Base-by-base conservation (phyloP, 2,797 vertebrate genomes). In the Paedocypris micromegethes region DNA sequence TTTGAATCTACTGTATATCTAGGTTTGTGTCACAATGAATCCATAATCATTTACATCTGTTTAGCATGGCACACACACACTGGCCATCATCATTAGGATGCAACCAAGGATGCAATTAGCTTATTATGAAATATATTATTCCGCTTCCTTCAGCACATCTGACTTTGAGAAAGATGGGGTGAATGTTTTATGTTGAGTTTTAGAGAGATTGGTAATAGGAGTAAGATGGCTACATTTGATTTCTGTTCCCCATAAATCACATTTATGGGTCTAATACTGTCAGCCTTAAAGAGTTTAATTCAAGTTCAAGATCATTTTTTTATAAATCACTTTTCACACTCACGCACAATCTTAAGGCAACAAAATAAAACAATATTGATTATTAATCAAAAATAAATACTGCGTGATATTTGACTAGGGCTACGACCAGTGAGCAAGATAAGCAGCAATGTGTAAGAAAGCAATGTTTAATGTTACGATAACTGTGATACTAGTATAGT, bases 61-160 rank as follows among this genome's bases (percentile, higher is more conserved):
- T 76, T 67, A 67, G 59, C 66, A 76, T 37, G 8, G 5, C 52
- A 65, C 48, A 47, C 6, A 65, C 23, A 53, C 71, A 63, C 63
- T 68, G 39, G 58, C 71, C 41, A 63, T 70, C 67, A 76, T 73
- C 63, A 66, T 73, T 62, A 73, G 51, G 23, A 23, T 23, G 23
- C 44, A 62, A 39, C 48, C 71, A 66, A 73, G 67, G 63, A 49
- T 66, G 60, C 67, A 66, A 73, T 73, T 73, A 49, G 44, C 41
- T 73, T 63, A 73, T 76, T 63, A 67, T 76, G 75, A 70, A 76
- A 58, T 67, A 76, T 70, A 72, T 70, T 70, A 45, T 54, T 54
- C 58, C 55, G 44, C 45, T 41, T 45, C 5, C 9, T 46, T 63
- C 52, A 41, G 58, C 41, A 43, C 44, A 56, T 59, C 58, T 66